phyloP scores from a whole-genome alignment of 2,113 vertebrate species.

The Abramis brama region DNA sequence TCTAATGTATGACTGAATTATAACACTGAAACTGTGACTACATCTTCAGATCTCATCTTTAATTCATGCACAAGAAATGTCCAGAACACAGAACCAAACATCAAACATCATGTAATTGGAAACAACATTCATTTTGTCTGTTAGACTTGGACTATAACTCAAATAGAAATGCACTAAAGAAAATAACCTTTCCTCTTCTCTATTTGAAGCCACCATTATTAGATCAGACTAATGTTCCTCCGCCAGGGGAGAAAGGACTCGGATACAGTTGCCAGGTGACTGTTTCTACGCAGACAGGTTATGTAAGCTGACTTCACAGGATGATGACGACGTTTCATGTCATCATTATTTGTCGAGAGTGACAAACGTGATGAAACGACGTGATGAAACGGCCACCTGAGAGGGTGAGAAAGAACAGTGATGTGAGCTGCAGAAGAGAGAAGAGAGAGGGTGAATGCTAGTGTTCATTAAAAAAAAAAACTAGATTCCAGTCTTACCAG shows the following conservation, averaged over 20 bases:
- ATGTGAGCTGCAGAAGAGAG: slow-evolving; percentile 16
- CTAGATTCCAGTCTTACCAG: slow-evolving; percentile 53
- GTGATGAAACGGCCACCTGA: slow-evolving; percentile 15
- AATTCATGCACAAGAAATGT: neutral
- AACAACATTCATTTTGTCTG: neutral
- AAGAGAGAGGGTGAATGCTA: neutral
- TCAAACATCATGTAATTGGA: neutral
- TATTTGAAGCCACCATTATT: neutral
- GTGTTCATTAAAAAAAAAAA: neutral
- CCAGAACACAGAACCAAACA: neutral
- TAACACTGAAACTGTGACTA: neutral
- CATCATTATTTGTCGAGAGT: slow-evolving; percentile 23
- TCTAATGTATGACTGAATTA: too few species aligned
- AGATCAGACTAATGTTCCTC: slow-evolving; percentile 4
- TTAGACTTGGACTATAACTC: neutral
- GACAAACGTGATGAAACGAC: too few species aligned
- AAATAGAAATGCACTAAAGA: neutral
- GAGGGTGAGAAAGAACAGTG: neutral
- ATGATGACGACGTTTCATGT: slow-evolving; percentile 38
- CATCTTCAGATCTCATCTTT: neutral
- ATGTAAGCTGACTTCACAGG: slow-evolving; percentile 54
- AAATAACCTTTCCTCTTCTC: slow-evolving; percentile 1
- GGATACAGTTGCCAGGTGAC: slow-evolving; percentile 61
- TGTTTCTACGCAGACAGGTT: slow-evolving; percentile 59
- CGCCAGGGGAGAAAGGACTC: neutral